These are phyloP conservation scores for Lophotriccus pileatus DNA, from an alignment of 2,797 vertebrate species.

Conservation along the genomic window DNA sequence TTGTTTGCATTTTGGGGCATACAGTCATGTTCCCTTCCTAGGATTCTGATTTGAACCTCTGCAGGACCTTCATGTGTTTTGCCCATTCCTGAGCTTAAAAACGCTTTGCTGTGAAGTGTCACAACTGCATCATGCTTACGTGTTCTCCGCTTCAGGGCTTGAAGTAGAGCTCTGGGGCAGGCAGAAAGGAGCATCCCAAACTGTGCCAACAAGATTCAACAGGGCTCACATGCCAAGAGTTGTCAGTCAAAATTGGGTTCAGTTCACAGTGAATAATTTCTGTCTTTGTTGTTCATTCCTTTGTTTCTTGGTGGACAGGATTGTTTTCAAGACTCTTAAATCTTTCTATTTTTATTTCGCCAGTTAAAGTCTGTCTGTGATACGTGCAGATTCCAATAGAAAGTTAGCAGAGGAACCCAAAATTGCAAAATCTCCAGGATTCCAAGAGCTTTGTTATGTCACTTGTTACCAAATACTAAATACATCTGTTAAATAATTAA, in stretches of 20 bases:
- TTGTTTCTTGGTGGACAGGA: background rate
- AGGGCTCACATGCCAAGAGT: background rate
- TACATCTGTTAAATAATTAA: background rate
- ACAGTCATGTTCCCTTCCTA: background rate
- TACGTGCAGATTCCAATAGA: background rate
- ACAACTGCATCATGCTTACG: accelerated
- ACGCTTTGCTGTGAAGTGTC: background rate
- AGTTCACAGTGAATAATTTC: background rate
- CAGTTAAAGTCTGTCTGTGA: background rate
- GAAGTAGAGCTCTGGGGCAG: background rate
- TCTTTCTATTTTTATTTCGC: background rate
- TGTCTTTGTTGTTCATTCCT: background rate
- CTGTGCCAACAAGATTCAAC: background rate
- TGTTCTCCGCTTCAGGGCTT: background rate
- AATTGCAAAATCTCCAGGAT: background rate
- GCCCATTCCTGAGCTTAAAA: background rate
- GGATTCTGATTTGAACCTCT: background rate
- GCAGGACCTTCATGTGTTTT: background rate
- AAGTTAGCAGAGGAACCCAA: background rate
- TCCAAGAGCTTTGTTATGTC: background rate
- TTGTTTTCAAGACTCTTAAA: background rate
- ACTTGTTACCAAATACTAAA: background rate
- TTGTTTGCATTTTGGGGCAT: background rate
- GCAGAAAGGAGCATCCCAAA: background rate
- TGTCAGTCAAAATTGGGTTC: background rate